Evolutionary conservation across 2,888 invertebrate genomes (phyloP).

Genomic region (Nowickia ferox): DNA sequence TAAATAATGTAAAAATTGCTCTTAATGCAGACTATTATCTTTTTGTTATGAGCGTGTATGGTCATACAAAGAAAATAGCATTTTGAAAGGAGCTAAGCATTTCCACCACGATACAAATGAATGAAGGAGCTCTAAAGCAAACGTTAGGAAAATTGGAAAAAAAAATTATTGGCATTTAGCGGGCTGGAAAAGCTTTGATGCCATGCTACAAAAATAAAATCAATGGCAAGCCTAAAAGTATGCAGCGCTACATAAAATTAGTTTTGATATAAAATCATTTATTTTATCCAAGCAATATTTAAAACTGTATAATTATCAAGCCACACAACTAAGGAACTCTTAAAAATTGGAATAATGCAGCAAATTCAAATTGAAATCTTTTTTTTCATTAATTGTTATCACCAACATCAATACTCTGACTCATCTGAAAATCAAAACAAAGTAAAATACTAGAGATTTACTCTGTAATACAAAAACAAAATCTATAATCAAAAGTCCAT

Average conservation of each 20-base stretch:
- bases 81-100: neutral
- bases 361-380: neutral
- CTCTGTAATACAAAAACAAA: neutral
- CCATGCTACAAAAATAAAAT: too few relatives aligned
- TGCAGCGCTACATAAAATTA: neutral
- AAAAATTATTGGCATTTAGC: neutral
- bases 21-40: constrained; percentile 75
- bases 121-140: neutral
- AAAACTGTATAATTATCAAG: neutral
- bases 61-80: constrained; percentile 75
- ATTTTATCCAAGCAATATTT: too few relatives aligned
- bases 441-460: constrained; percentile 1
- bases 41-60: constrained; percentile 78
- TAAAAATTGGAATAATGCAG: neutral
- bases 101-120: too few relatives aligned
- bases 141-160: neutral
- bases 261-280: too few relatives aligned
- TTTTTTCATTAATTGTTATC: neutral
- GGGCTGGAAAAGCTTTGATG: neutral
- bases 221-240: neutral
- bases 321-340: neutral
- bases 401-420: neutral
- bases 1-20: constrained; percentile 27
- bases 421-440: neutral
- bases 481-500: neutral